Evolutionary conservation across 2,888 invertebrate genomes (phyloP).

Genomic region (Thymelicus sylvestris): DNA sequence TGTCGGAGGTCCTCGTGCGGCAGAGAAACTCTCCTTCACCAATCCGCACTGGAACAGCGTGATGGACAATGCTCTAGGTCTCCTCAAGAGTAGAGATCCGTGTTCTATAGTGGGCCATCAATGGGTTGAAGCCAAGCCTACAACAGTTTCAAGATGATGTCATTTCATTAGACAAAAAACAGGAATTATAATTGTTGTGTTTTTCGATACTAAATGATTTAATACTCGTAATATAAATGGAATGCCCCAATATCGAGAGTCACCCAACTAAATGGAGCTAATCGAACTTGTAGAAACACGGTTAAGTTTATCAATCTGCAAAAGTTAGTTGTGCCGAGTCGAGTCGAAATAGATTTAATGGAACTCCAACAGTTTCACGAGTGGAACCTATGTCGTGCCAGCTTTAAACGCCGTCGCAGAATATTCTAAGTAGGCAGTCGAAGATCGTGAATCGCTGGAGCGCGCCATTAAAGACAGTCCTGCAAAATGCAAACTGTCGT

Average conservation of each 20-base stretch:
- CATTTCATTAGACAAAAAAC: too few species aligned
- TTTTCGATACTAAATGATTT: neutral
- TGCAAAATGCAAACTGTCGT: constrained; percentile 41
- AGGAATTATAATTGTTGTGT: too few species aligned
- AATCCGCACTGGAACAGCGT: too few species aligned
- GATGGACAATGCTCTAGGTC: too few species aligned
- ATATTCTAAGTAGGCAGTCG: constrained; percentile 17
- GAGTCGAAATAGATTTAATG: constrained; percentile 32
- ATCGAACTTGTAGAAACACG: constrained; percentile 29
- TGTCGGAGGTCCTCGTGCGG: too few species aligned
- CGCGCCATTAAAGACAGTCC: constrained; percentile 31
- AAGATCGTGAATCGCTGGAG: constrained; percentile 8
- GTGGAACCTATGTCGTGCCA: constrained; percentile 12
- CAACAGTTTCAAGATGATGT: too few species aligned
- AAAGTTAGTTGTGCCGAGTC: constrained; percentile 24
- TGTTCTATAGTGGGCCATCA: too few species aligned
- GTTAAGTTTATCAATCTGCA: constrained; percentile 15
- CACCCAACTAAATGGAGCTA: constrained; percentile 12
- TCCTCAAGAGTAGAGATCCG: too few species aligned
- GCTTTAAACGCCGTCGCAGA: constrained; percentile 13
- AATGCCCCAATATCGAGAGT: constrained; percentile 25
- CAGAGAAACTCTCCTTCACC: too few species aligned
- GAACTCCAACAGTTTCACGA: constrained; percentile 14
- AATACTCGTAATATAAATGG: constrained; percentile 12
- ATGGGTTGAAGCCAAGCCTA: too few species aligned